Percentiles rank a stretch among this genome's conserved stretches.
These are phyloP conservation scores for Indri indri DNA, from an alignment of 2,113 vertebrate species.

Conservation along the genomic window DNA sequence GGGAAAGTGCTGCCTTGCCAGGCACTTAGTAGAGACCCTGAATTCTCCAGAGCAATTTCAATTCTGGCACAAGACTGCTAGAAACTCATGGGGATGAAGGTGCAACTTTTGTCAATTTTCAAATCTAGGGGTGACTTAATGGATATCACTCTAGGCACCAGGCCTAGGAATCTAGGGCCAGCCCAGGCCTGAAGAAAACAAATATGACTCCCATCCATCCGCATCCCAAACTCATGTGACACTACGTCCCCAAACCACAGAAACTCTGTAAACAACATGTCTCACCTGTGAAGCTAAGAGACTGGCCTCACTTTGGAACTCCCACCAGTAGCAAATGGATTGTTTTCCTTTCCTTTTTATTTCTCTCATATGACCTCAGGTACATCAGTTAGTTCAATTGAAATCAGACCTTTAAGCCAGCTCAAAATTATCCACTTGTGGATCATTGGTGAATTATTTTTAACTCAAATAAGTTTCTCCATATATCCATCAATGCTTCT, in stretches of 20 bases:
- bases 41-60: not conserved
- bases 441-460: not conserved
- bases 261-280: not conserved
- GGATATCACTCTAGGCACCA: not conserved
- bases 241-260: not conserved
- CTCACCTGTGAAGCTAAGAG: not conserved
- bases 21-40: not conserved
- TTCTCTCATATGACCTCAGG: not conserved
- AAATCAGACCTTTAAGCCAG: not conserved
- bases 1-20: not conserved
- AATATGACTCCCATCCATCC: not conserved
- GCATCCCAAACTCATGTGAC: not conserved
- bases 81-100: not conserved
- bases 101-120: not conserved
- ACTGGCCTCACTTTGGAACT: not conserved
- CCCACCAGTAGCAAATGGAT: not conserved
- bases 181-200: not conserved
- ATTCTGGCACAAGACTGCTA: not conserved
- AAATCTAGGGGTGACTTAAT: not conserved
- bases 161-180: not conserved
- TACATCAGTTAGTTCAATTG: not conserved
- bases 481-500: not conserved
- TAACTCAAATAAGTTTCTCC: not conserved
- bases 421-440: slow-evolving; percentile 11
- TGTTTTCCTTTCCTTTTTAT: not conserved